Evolutionary conservation across 2,113 vertebrate species (phyloP).

Genomic region (Syngnathus scovelli): DNA sequence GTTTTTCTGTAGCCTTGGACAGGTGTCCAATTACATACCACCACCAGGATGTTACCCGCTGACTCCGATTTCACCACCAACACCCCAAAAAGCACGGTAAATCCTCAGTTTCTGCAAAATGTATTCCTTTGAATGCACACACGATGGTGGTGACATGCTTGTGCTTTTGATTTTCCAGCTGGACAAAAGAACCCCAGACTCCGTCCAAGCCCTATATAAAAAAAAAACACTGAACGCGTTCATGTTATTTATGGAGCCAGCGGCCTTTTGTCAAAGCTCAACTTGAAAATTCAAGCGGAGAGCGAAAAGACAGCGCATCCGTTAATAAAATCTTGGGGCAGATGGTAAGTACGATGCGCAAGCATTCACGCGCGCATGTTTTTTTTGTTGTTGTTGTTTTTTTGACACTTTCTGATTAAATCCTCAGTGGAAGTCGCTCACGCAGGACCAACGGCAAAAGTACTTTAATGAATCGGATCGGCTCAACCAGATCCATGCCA

Average conservation of each 20-base stretch:
- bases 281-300: not conserved
- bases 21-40: too few species aligned
- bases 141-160: not conserved
- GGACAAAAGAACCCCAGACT: not conserved
- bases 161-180: not conserved
- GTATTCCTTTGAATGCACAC: not conserved
- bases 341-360: not conserved
- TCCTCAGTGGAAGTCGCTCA: not conserved
- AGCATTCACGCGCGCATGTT: not conserved
- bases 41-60: too few species aligned
- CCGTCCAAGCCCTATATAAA: not conserved
- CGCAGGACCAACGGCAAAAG: not conserved
- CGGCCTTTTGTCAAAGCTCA: not conserved
- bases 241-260: not conserved
- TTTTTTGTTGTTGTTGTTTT: not conserved
- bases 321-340: not conserved
- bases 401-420: not conserved
- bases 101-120: not conserved
- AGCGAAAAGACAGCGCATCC: not conserved
- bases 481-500: not conserved
- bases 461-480: not conserved
- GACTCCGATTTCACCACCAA: too few species aligned
- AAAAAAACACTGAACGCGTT: not conserved
- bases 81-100: too few species aligned
- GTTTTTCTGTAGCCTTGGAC: too few species aligned